These are phyloP conservation scores for Calonectris borealis DNA, from an alignment of 2,113 vertebrate genomes.

Conservation along the genomic window DNA sequence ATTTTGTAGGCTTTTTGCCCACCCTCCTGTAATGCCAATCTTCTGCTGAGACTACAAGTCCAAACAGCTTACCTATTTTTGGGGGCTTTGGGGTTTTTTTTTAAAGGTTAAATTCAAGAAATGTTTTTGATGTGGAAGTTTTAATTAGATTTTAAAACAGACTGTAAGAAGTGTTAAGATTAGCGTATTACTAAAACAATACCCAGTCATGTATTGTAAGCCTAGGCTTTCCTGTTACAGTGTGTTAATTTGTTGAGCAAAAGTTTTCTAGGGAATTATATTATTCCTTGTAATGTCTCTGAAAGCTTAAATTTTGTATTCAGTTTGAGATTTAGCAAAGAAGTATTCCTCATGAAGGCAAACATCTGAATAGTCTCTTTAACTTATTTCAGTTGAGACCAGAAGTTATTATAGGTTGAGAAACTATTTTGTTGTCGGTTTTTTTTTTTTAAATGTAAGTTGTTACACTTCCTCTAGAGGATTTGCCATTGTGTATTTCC, in stretches of 20 bases:
- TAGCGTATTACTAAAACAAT: not conserved
- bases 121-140: not conserved
- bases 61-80: not conserved
- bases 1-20: not conserved
- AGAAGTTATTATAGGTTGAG: not conserved
- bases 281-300: not conserved
- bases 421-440: not conserved
- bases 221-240: not conserved
- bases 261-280: not conserved
- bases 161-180: not conserved
- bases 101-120: not conserved
- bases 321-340: not conserved
- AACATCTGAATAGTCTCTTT: not conserved
- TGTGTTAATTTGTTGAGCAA: not conserved
- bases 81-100: not conserved
- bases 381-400: not conserved
- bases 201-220: not conserved
- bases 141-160: not conserved
- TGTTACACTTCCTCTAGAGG: not conserved
- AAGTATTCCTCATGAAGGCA: not conserved
- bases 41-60: not conserved
- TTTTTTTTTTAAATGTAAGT: not conserved
- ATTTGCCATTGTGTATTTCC: not conserved
- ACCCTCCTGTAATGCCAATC: not conserved
- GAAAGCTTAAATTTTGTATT: not conserved